A percentile compares a stretch with the other conserved stretches of the same genome.
Conservation (phyloP, 2,113 vertebrate genomes). For the Synchiropus splendidus region DNA sequence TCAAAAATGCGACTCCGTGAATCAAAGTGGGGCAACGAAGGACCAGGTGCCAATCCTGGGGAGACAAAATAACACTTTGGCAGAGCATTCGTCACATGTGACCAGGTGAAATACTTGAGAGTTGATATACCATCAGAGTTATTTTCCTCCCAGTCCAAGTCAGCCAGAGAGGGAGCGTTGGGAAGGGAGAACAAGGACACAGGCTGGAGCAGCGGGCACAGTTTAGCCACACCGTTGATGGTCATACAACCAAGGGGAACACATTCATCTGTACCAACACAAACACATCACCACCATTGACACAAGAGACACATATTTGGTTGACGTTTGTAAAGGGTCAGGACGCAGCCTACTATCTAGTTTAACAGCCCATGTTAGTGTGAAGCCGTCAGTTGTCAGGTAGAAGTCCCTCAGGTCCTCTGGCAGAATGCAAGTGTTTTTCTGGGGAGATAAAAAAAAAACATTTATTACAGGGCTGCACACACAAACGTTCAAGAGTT, state of each 20-base stretch:
- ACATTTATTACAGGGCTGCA: background rate
- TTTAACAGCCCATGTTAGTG: conserved; percentile 87
- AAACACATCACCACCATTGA: no score
- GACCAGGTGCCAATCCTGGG: conserved; percentile 46
- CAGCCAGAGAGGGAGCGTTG: conserved; percentile 79
- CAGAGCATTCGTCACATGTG: conserved; percentile 5
- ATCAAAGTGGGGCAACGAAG: conserved; percentile 80
- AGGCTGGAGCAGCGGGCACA: conserved; percentile 73
- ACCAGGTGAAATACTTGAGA: conserved; percentile 12
- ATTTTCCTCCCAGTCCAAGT: conserved; percentile 78
- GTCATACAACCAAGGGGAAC: conserved; percentile 86
- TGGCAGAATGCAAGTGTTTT: conserved; percentile 81
- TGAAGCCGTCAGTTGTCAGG: conserved; percentile 87
- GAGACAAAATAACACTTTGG: conserved; percentile 15
- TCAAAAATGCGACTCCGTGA: conserved; percentile 83
- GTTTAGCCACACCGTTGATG: conserved; percentile 75
- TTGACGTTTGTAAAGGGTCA: background rate
- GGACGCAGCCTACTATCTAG: conserved; percentile 71
- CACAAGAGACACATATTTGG: background rate
- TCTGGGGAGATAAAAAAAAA: conserved; percentile 59
- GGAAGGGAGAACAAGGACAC: conserved; percentile 74
- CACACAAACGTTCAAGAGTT: background rate
- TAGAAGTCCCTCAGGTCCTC: conserved; percentile 94
- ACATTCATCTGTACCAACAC: conserved; percentile 70
- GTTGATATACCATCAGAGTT: conserved; percentile 57